Base-by-base conservation (phyloP, 2,113 vertebrate species). In the Macaca nemestrina region DNA sequence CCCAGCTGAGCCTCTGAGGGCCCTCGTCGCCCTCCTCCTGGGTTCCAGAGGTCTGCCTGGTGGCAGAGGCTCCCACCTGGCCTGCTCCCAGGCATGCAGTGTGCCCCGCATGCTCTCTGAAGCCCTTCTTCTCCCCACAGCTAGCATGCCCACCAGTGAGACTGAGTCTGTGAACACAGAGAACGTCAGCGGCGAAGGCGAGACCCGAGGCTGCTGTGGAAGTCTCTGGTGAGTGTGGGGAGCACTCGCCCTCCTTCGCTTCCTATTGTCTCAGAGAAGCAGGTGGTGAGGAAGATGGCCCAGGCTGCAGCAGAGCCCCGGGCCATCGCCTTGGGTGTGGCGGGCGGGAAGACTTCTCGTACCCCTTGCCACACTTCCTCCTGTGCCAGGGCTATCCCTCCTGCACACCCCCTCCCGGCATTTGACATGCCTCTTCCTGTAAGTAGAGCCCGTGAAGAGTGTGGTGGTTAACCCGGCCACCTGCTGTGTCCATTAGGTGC, bases 111-210 rank as follows among this genome's bases (percentile, higher is more conserved):
- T 4, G 1, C 40, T 50, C 1, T 50, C 90, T 97, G 8, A 97
- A 83, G 78, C 2, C 0, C 55, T 1, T 48, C 86, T 90, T 91
- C 90, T 96, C 55, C 92, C 90, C n/a, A 97, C 99, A 99, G 99
- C 99, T 94, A 99, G 99, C 93, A 99, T 99, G 98, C 99, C 99
- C 43, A 99, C 99, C 89, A 99, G 99, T 1, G 99, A 99, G 98
- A 99, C 99, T 0, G 99, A 99, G 83, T 99, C 99, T 0, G 99
- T 99, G 94, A 99, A 99, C 98, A 99, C 99, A 0, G 99, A 99
- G 98, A 99, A 99, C 4, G 99, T 99, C 76, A 99, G 99, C 5
- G 99, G 98, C 5, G 99, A 99, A 97, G 99, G 99, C 23, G 99
- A 99, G 97, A 99, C 98, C 96, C 98, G 98, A 0, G 98, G 99